Conservation (phyloP, 2,113 vertebrate species). For the Rhinoderma darwinii region DNA sequence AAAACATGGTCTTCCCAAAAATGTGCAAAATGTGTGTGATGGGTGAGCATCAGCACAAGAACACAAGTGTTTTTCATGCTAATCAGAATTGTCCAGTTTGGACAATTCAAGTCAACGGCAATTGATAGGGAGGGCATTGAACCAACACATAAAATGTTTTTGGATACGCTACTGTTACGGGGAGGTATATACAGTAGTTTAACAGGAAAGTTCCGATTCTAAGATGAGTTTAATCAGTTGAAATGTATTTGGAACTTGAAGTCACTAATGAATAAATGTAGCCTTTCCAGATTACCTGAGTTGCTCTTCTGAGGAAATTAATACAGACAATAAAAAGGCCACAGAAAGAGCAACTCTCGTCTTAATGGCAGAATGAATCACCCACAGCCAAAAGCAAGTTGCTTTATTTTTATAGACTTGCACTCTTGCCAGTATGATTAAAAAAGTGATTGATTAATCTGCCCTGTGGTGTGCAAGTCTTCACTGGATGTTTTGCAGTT, state of each 20-base stretch:
- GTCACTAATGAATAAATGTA: conserved; percentile 53
- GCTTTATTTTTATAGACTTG: conserved; percentile 55
- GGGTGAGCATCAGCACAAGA: no score
- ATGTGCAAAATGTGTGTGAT: no score
- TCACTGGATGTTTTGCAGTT: conserved; percentile 47
- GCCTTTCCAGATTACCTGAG: conserved; percentile 48
- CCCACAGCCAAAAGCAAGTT: conserved; percentile 55
- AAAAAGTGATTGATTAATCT: conserved; percentile 54
- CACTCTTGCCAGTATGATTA: conserved; percentile 58
- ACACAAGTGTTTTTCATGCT: no score
- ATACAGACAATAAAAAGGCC: conserved; percentile 59
- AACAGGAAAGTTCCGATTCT: conserved; percentile 11
- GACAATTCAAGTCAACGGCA: no score
- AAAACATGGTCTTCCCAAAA: no score
- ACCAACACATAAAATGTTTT: background rate
- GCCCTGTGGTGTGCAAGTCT: conserved; percentile 51
- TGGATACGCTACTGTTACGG: background rate
- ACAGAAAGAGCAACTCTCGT: conserved; percentile 49
- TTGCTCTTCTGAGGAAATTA: conserved; percentile 50
- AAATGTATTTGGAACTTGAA: conserved; percentile 20
- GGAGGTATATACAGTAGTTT: background rate
- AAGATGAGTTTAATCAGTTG: background rate
- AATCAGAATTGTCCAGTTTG: no score
- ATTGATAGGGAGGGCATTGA: no score
- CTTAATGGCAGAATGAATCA: conserved; percentile 56